Percentiles rank a stretch among this genome's conserved stretches.
phyloP scores from a whole-genome alignment of 2,797 vertebrate genomes.

The Sandelia bainsii region DNA sequence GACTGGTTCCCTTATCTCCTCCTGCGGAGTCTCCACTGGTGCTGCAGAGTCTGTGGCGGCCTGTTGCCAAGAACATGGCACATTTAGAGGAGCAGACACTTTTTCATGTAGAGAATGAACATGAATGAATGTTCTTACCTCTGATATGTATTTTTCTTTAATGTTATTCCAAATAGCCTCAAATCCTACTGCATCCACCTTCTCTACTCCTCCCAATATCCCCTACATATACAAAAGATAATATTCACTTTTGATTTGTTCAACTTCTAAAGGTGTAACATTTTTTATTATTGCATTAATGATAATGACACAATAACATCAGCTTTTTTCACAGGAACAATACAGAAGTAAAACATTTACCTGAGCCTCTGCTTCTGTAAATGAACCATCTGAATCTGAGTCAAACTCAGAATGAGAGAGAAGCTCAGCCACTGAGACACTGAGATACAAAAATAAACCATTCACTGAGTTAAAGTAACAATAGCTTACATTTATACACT shows the following conservation, averaged over 20 bases:
- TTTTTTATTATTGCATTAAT: background rate
- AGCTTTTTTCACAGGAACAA: background rate
- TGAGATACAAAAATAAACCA: constrained; percentile 58
- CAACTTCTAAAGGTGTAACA: background rate
- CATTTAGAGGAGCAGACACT: constrained; percentile 13
- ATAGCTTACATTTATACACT: background rate
- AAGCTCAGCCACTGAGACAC: constrained; percentile 87
- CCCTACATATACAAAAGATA: constrained; percentile 70
- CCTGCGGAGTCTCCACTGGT: constrained; percentile 74
- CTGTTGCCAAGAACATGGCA: constrained; percentile 47
- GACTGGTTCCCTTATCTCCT: constrained; percentile 71
- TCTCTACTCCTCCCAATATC: constrained; percentile 82
- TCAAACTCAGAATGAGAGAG: constrained; percentile 89
- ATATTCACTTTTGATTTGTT: constrained; percentile 2
- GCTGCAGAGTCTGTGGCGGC: constrained; percentile 57
- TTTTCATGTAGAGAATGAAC: background rate
- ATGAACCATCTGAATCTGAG: constrained; percentile 83
- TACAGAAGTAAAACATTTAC: constrained; percentile 66
- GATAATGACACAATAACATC: background rate
- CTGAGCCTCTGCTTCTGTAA: constrained; percentile 89
- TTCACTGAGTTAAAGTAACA: background rate
- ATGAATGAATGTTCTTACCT: constrained; percentile 77
- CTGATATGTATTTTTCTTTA: constrained; percentile 88
- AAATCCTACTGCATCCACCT: constrained; percentile 81
- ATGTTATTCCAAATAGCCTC: constrained; percentile 86